Conservation (phyloP, 2,113 vertebrate genomes). For the Nyctibius bracteatus region DNA sequence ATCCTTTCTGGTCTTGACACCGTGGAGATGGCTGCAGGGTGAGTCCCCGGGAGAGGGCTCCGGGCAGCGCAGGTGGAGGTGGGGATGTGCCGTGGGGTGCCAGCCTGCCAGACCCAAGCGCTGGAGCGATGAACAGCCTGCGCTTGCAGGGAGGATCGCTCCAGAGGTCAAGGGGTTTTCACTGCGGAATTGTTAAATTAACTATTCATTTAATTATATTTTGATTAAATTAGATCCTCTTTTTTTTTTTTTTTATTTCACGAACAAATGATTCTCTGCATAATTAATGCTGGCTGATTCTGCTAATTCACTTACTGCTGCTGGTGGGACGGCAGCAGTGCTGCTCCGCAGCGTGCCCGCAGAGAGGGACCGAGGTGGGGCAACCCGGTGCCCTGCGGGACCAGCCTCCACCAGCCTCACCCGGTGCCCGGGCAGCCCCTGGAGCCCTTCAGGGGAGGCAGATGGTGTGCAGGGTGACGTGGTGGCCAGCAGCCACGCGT, state of each 20-base stretch:
- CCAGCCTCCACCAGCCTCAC: not conserved
- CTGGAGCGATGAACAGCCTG: not conserved
- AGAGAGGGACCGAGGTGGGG: too few species aligned
- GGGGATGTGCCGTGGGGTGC: not conserved
- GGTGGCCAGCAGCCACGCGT: not conserved
- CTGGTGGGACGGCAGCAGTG: too few species aligned
- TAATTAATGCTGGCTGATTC: constrained; percentile 5
- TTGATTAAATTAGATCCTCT: constrained; percentile 18
- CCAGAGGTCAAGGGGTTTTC: not conserved
- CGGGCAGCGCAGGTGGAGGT: fast-evolving
- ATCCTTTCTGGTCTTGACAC: not conserved
- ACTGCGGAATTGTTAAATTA: not conserved
- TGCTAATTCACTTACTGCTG: not conserved
- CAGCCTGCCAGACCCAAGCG: not conserved
- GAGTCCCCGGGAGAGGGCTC: not conserved
- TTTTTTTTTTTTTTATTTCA: not conserved
- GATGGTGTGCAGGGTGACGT: not conserved
- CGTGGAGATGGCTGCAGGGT: not conserved
- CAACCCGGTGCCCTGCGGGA: not conserved
- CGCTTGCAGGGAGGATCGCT: not conserved
- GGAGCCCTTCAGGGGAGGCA: not conserved
- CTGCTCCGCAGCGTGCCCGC: too few species aligned
- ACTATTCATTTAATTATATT: constrained; percentile 34
- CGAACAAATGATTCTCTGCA: not conserved
- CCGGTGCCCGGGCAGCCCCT: not conserved